phyloP scores from a whole-genome alignment of 1,140 invertebrate species.

The Zaprionus africanus region DNA sequence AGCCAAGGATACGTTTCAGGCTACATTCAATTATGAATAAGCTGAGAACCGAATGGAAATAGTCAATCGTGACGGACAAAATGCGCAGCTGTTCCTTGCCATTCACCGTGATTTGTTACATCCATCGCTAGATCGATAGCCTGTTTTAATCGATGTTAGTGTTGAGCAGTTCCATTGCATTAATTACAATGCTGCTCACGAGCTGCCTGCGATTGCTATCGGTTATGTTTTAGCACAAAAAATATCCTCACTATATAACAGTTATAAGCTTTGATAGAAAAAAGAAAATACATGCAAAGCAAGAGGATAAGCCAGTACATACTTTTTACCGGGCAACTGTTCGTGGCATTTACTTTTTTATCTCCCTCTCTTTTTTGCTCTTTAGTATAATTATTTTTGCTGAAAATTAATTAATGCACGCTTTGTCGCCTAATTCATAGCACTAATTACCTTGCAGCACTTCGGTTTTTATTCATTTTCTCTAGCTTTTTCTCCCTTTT shows the following conservation, averaged over 20 bases:
- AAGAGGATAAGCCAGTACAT: too few species aligned
- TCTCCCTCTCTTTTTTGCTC: neutral
- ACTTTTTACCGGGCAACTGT: too few species aligned
- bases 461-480: neutral
- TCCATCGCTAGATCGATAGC: neutral
- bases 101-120: neutral
- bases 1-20: constrained; percentile 17
- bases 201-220: neutral
- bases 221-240: neutral
- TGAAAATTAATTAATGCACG: neutral
- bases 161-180: neutral
- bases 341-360: neutral
- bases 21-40: neutral
- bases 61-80: neutral
- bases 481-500: neutral
- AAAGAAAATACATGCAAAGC: neutral
- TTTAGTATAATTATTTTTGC: constrained; percentile 11
- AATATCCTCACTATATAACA: neutral
- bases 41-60: neutral
- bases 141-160: neutral
- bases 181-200: too few species aligned
- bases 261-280: neutral
- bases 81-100: neutral
- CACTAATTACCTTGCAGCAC: constrained; percentile 27
- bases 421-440: constrained; percentile 3